These are phyloP conservation scores for Petrolisthes cinctipes DNA, from an alignment of 2,888 invertebrate species.

Conservation along the genomic window DNA sequence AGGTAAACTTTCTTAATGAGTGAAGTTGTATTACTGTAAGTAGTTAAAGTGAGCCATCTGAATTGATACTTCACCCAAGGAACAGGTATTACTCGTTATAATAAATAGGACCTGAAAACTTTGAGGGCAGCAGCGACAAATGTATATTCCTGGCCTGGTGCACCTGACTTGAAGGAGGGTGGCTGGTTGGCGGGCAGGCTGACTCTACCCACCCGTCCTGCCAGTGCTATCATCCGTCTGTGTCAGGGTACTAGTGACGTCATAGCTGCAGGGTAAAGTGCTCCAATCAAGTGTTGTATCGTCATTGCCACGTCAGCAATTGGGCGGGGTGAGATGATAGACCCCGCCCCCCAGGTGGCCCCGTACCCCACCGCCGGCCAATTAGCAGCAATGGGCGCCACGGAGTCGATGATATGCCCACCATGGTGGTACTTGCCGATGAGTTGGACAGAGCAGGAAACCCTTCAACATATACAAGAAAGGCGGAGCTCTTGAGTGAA, in stretches of 20 bases:
- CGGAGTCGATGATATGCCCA: conserved; percentile 23
- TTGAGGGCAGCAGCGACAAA: conserved; percentile 6
- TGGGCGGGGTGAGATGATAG: conserved; percentile 53
- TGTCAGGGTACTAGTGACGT: conserved; percentile 44
- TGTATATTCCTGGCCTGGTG: not conserved
- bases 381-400: conserved; percentile 43
- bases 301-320: conserved; percentile 61
- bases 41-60: too few species aligned
- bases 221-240: conserved; percentile 8
- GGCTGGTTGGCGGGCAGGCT: not conserved
- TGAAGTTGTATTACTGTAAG: too few species aligned
- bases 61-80: too few species aligned
- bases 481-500: not conserved
- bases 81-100: conserved; percentile 9
- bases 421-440: conserved; percentile 29
- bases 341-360: conserved; percentile 58
- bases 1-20: too few species aligned
- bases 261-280: conserved; percentile 58
- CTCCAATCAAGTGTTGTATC: conserved; percentile 48
- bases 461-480: conserved; percentile 22
- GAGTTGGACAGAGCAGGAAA: conserved; percentile 20
- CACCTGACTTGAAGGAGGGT: not conserved
- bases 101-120: conserved; percentile 6
- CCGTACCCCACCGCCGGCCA: conserved; percentile 58
- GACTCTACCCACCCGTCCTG: not conserved